phyloP scores from a whole-genome alignment of 2,888 invertebrate genomes.

The Thalpophila matura region DNA sequence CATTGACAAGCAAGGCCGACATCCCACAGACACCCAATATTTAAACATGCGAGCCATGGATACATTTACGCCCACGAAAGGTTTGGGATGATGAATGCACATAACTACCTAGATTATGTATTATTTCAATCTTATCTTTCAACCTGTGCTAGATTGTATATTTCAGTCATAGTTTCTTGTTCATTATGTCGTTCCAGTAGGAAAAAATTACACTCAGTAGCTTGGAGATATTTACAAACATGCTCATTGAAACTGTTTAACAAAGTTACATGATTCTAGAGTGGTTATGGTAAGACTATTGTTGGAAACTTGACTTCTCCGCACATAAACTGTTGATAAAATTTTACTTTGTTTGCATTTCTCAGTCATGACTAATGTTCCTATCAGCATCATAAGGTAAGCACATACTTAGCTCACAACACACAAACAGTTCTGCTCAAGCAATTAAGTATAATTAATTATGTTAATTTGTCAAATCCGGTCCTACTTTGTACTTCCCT shows the following conservation, averaged over 20 bases:
- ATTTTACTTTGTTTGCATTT: slow-evolving; percentile 18
- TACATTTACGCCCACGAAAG: too few relatives aligned
- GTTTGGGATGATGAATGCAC: background rate
- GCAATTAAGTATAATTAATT: too few relatives aligned
- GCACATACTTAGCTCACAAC: background rate
- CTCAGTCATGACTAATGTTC: slow-evolving; percentile 16
- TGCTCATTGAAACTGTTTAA: background rate
- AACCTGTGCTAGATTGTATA: background rate
- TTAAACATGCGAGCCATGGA: too few relatives aligned
- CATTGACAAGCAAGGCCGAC: too few relatives aligned
- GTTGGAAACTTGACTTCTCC: background rate
- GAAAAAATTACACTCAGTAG: background rate
- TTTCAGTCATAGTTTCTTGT: background rate
- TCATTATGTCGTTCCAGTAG: background rate
- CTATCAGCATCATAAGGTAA: background rate
- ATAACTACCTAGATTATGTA: too few relatives aligned
- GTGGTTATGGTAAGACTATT: background rate
- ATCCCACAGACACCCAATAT: too few relatives aligned
- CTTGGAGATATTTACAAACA: background rate
- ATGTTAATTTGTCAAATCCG: too few relatives aligned
- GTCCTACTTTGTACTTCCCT: too few relatives aligned
- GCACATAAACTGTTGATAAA: slow-evolving; percentile 20
- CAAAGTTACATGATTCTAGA: background rate
- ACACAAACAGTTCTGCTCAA: slow-evolving; percentile 1
- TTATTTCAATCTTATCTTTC: background rate